These are phyloP conservation scores for Callopanchax toddi DNA, from an alignment of 2,113 vertebrate species.

Conservation along the genomic window DNA sequence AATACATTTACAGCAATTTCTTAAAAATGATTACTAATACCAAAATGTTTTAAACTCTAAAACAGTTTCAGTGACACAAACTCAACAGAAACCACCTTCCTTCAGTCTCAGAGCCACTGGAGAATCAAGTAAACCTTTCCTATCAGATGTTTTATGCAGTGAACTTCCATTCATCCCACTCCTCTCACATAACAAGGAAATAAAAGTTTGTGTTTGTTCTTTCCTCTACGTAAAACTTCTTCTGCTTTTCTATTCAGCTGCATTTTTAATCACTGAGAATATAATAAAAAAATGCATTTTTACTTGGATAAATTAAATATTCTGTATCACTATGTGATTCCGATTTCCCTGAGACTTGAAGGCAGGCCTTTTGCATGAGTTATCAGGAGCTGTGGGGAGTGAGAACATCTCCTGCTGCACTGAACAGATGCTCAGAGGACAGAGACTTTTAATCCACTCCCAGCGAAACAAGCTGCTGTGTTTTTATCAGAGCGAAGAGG, in stretches of 20 bases:
- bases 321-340: conserved; percentile 8
- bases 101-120: conserved; percentile 16
- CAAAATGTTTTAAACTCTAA: not conserved
- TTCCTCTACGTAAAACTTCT: too few species aligned
- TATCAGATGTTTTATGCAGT: conserved; percentile 13
- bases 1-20: not conserved
- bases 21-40: not conserved
- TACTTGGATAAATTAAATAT: conserved; percentile 41
- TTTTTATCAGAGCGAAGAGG: conserved; percentile 23
- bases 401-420: conserved; percentile 39
- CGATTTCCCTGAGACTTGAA: conserved; percentile 38
- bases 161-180: conserved; percentile 35
- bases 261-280: conserved; percentile 2
- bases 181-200: conserved; percentile 19
- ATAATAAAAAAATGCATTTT: conserved; percentile 4
- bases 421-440: conserved; percentile 59
- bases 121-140: conserved; percentile 19
- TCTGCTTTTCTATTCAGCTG: too few species aligned
- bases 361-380: conserved; percentile 20
- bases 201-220: not conserved
- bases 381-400: conserved; percentile 30
- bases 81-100: conserved; percentile 4
- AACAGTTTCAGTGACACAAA: conserved; percentile 10
- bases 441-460: conserved; percentile 48
- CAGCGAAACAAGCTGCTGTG: conserved; percentile 36